These are phyloP conservation scores for Rhegmatorhina hoffmannsi DNA, from an alignment of 2,113 vertebrate species.

Conservation along the genomic window DNA sequence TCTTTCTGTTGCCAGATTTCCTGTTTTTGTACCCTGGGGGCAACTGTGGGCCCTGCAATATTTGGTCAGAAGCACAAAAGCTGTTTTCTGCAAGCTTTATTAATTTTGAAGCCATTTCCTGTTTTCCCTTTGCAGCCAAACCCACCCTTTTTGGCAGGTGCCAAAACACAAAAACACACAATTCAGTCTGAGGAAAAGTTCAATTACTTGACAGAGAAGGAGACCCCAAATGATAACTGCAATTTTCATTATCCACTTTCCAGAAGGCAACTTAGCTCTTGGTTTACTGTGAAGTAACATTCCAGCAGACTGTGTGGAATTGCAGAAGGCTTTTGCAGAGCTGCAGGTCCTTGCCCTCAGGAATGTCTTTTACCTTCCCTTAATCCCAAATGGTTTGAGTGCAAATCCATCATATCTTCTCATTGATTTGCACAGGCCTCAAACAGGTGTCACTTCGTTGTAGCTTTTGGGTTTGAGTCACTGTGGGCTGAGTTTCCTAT, in stretches of 20 bases:
- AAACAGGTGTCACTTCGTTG: not conserved
- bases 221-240: not conserved
- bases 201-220: not conserved
- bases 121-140: conserved; percentile 62
- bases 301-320: not conserved
- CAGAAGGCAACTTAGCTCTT: not conserved
- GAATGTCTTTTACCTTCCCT: not conserved
- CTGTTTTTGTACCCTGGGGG: not conserved
- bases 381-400: not conserved
- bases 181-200: not conserved
- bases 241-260: not conserved
- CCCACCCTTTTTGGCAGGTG: conserved; percentile 58
- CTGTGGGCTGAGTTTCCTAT: not conserved
- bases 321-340: not conserved
- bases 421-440: accelerated
- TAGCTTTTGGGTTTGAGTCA: not conserved
- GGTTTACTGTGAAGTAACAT: not conserved
- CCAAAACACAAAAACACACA: not conserved
- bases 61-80: conserved; percentile 27
- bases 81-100: conserved; percentile 65
- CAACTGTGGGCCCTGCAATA: not conserved
- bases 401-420: not conserved
- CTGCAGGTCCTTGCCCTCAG: not conserved
- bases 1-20: not conserved
- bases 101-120: conserved; percentile 70